Percentiles rank a stretch among this genome's conserved stretches.
These are phyloP conservation scores for Hypothenemus hampei DNA, from an alignment of 1,140 invertebrate genomes.

Conservation along the genomic window DNA sequence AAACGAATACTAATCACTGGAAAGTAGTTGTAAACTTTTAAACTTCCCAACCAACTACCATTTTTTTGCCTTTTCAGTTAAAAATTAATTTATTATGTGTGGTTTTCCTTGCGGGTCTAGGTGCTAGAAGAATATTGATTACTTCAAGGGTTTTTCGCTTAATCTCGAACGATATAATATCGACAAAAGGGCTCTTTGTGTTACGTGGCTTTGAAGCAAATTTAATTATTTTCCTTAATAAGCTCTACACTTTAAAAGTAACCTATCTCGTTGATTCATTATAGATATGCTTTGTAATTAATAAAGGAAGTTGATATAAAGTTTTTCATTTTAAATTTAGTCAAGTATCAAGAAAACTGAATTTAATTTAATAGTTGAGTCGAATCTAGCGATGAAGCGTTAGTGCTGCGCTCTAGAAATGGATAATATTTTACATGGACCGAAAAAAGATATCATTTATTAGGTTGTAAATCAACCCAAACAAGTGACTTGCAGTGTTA, in stretches of 20 bases:
- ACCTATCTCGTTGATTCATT: background rate
- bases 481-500: slow-evolving; percentile 16
- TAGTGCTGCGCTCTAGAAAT: too few relatives aligned
- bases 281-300: background rate
- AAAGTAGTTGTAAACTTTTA: too few relatives aligned
- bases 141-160: background rate
- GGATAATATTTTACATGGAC: background rate
- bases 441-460: slow-evolving; percentile 11
- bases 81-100: too few relatives aligned
- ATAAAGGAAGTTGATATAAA: background rate
- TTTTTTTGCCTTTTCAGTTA: too few relatives aligned
- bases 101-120: too few relatives aligned
- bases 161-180: background rate
- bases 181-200: slow-evolving; percentile 5
- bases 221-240: slow-evolving; percentile 7
- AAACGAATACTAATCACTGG: too few relatives aligned
- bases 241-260: background rate
- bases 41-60: too few relatives aligned
- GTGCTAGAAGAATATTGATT: slow-evolving; percentile 2
- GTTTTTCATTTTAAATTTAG: background rate
- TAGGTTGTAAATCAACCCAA: slow-evolving; percentile 11
- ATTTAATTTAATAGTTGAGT: too few relatives aligned
- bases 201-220: background rate
- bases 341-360: background rate
- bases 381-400: too few relatives aligned